Base-by-base conservation (phyloP, 2,113 vertebrate species). In the Petromus typicus region DNA sequence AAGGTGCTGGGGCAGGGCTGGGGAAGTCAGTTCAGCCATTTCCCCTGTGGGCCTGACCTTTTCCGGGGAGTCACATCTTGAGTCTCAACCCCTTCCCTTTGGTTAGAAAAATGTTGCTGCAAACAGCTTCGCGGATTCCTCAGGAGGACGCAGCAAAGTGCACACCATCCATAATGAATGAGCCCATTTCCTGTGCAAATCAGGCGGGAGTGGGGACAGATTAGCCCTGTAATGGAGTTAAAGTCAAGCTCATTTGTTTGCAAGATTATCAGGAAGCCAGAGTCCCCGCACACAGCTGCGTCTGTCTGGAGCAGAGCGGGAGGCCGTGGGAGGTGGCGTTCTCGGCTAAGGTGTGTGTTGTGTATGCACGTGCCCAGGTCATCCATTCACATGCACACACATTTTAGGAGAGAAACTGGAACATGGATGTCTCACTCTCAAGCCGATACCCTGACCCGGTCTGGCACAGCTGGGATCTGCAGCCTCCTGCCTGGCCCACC, bases 241-340 rank as follows among this genome's bases (percentile, higher is more conserved):
- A 97, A 97, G 95, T 96, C 73, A 92, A 95, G 64, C 27, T 98
- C 96, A 95, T 98, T 97, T 97, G 34, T 97, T 98, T 97, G 86
- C 89, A 86, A 93, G 86, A 90, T 96, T 96, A 95, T 88, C 73
- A 84, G 37, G 51, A 96, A 97, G 56, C 61, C 43, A 80, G 96
- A 87, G 84, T 96, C 76, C 92, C 78, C 64, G 83, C 63, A 10
- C 11, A 23, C 56, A 81, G 45, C 23, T 97, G 87, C 45, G n/a
- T 54, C 59, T 86, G 63, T 7, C 10, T 17, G 48, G 56, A 54
- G 12, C 1, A 3, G 25, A 64, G 80, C 16, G 30, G 30, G 30
- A 71, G 48, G n/a, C 7, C 1, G 17, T 0, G 0, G 11, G 30
- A 48, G n/a, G 40, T 8, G 32, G 7, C 23, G 40, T 32, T 17